Evolutionary conservation across 2,797 vertebrate species (phyloP).

Genomic region (Linurgus olivaceus): DNA sequence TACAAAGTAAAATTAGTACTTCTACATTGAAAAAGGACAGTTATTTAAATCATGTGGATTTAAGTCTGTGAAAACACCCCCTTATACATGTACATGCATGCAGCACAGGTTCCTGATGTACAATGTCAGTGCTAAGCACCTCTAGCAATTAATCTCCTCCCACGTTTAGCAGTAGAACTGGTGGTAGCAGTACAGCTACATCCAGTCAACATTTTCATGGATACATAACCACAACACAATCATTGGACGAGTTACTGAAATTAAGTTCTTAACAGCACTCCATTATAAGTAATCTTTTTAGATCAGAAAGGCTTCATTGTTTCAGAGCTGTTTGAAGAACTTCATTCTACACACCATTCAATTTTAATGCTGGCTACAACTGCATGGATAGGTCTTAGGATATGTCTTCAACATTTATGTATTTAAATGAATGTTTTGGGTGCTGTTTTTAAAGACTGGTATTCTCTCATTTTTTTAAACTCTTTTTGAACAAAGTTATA

Average conservation of each 20-base stretch:
- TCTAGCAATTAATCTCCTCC: background rate
- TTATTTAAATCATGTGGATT: background rate
- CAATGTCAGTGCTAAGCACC: background rate
- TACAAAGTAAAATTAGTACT: background rate
- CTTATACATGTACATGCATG: background rate
- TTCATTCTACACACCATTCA: background rate
- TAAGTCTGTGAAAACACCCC: background rate
- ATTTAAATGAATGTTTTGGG: background rate
- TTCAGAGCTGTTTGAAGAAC: background rate
- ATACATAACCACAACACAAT: background rate
- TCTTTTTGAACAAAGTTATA: background rate
- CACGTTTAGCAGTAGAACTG: background rate
- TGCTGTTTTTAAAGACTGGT: background rate
- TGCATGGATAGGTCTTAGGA: no score
- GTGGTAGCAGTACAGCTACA: background rate
- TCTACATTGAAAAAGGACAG: background rate
- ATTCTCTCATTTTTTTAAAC: background rate
- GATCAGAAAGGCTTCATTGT: background rate
- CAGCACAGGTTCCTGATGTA: background rate
- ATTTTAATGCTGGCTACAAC: background rate
- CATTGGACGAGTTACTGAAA: background rate
- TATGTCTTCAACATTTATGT: background rate
- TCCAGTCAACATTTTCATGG: background rate
- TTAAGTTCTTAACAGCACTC: background rate
- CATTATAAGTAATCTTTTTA: background rate